Conservation (phyloP, 2,888 invertebrate genomes). For the Limnephilus marmoratus region DNA sequence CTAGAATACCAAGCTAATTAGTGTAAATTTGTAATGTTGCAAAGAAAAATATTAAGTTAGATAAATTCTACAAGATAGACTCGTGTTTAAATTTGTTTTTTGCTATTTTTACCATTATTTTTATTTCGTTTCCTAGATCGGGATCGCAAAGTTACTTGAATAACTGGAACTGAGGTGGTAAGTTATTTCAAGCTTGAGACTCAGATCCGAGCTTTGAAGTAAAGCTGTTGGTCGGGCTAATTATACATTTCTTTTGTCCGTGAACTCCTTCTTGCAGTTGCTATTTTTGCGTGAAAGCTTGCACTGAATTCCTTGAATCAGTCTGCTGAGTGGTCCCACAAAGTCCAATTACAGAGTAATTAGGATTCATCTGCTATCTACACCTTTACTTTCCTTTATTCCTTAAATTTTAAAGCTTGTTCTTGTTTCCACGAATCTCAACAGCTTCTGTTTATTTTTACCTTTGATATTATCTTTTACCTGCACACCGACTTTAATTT, state of each 20-base stretch:
- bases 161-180: not conserved
- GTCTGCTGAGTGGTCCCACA: not conserved
- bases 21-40: not conserved
- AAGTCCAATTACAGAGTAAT: not conserved
- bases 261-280: not conserved
- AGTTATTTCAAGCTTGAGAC: not conserved
- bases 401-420: no score
- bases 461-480: not conserved
- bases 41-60: not conserved
- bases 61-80: not conserved
- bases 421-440: no score
- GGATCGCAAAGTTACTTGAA: not conserved
- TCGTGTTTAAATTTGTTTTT: not conserved
- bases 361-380: not conserved
- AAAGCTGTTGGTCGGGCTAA: not conserved
- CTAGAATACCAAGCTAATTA: not conserved
- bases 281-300: not conserved
- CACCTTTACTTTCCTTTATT: no score
- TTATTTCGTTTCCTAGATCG: not conserved
- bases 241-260: slow-evolving; percentile 2
- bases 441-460: no score
- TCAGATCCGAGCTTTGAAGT: not conserved
- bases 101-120: not conserved
- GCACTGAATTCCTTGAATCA: not conserved
- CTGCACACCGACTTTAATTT: not conserved